phyloP scores from a whole-genome alignment of 2,113 vertebrate genomes.

The Meleagris gallopavo region DNA sequence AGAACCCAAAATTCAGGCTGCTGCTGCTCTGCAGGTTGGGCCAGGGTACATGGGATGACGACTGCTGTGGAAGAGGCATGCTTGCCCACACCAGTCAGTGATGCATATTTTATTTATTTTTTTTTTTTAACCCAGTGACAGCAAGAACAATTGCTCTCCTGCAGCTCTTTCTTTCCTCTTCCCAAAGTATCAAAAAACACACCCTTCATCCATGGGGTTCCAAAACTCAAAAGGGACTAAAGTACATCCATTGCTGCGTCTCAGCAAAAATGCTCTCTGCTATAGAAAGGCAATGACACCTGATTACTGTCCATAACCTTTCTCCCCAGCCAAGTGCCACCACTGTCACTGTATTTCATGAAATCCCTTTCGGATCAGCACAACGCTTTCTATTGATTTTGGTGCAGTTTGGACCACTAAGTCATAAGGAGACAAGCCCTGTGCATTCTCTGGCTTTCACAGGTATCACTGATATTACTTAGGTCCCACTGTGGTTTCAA shows the following conservation, averaged over 20 bases:
- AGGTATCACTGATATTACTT: background rate
- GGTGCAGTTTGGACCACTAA: background rate
- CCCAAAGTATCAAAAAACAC: background rate
- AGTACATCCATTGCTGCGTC: background rate
- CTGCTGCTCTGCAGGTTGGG: background rate
- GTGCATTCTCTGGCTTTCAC: background rate
- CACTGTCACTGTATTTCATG: background rate
- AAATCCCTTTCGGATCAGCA: background rate
- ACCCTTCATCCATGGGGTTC: background rate
- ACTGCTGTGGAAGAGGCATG: background rate
- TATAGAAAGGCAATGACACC: background rate
- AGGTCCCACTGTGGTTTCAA: rapidly evolving
- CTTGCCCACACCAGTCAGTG: background rate
- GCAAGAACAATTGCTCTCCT: background rate
- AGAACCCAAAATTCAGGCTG: background rate
- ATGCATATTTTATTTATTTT: background rate
- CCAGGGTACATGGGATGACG: background rate
- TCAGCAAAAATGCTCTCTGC: background rate
- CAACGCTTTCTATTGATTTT: background rate
- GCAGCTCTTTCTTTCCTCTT: background rate
- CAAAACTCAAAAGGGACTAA: background rate
- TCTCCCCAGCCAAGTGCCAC: background rate
- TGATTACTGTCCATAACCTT: rapidly evolving
- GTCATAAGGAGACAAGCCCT: background rate
- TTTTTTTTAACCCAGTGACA: background rate